Base-by-base conservation (phyloP, 2,797 vertebrate genomes). In the Buceros bicornis region DNA sequence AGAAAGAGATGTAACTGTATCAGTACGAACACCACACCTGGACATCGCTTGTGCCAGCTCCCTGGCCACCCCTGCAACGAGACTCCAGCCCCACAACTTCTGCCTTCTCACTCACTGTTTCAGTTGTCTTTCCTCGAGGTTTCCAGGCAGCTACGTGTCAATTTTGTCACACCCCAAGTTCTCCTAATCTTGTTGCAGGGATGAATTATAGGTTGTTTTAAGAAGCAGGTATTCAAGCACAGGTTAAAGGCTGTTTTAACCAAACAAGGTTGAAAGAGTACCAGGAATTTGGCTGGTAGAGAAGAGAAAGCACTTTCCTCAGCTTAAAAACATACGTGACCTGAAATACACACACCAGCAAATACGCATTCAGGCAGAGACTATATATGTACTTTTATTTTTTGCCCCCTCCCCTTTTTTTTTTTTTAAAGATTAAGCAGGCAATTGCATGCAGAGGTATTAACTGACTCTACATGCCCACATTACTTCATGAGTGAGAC, bases 21-120 rank as follows among this genome's bases (percentile, higher is more conserved):
- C 96, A 93, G 95, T 65, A 92, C 92, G 96, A 98, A 97, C 91
- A 98, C 93, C 86, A 88, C 1, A 43, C 90, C 91, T 90, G 60
- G 69, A 96, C 96, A 96, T 83, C 87, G 87, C 42, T 79, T 42
- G 70, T 87, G 92, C 81, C 89, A 89, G 72, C 54, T 78, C 78
- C 62, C 50, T 65, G 33, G 50, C 51, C 69, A 47, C 70, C 37
- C 74, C 84, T 82, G 71, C 91, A 93, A 53, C 11, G 53, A 65
- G 70, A 54, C 62, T 78, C 31, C 85, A 64, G 70, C 66, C 91
- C 94, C 50, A 80, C 85, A 79, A 29, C 26, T 71, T 42, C 31
- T 73, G 73, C 70, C 77, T 89, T 61, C 56, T 24, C 47, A 31
- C 51, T 61, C 20, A 5, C 33, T 35, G 28, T 62, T 93, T 56